These are phyloP conservation scores for Leptonema lineaticorne DNA, from an alignment of 1,140 invertebrate genomes.

Conservation along the genomic window DNA sequence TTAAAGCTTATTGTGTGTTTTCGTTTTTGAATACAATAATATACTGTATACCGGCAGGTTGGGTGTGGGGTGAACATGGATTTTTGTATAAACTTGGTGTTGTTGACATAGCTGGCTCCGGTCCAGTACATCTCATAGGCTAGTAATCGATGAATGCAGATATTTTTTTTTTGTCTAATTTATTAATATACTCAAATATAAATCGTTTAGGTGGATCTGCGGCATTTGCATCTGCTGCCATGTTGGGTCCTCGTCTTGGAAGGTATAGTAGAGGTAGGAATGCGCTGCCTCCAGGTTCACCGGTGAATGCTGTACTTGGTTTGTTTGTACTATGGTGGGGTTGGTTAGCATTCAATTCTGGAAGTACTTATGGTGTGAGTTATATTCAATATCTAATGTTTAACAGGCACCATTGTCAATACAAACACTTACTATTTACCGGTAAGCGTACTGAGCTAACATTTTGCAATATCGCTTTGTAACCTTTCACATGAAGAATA, in stretches of 20 bases:
- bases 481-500: neutral
- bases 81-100: conserved; percentile 79
- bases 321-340: conserved; percentile 95
- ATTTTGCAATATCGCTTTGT: neutral
- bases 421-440: neutral
- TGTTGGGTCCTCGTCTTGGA: conserved; percentile 87
- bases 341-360: conserved; percentile 92
- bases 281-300: conserved; percentile 79
- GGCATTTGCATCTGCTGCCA: conserved; percentile 84
- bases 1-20: conserved; percentile 88
- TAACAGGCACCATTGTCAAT: neutral
- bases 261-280: conserved; percentile 76
- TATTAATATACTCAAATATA: conserved; percentile 35
- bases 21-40: conserved; percentile 87
- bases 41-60: conserved; percentile 92
- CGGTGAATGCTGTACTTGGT: conserved; percentile 89
- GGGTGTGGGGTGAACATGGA: conserved; percentile 86
- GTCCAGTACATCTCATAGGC: conserved; percentile 89
- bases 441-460: neutral
- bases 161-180: neutral
- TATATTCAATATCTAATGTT: neutral
- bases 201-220: conserved; percentile 55
- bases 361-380: conserved; percentile 78
- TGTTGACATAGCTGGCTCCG: conserved; percentile 89
- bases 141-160: too few species aligned